phyloP scores from a whole-genome alignment of 1,140 invertebrate genomes.

The Drosophila triauraria region DNA sequence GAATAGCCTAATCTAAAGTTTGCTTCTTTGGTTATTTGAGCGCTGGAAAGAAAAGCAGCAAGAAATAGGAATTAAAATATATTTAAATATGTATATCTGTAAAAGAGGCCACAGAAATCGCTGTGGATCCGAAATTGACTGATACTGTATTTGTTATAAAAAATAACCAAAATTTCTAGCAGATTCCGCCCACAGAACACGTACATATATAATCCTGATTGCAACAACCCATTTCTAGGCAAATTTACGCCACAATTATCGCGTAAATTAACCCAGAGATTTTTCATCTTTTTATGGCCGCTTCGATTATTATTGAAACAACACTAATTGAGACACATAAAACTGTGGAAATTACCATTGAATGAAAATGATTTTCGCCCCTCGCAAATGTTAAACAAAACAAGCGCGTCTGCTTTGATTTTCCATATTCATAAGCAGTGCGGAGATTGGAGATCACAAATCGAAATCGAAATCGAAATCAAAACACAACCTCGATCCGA shows the following conservation, averaged over 20 bases:
- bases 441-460: slow-evolving; percentile 27
- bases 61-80: background rate
- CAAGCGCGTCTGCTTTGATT: slow-evolving; percentile 36
- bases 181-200: background rate
- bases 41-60: slow-evolving; percentile 40
- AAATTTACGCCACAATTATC: slow-evolving; percentile 26
- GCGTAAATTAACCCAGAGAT: slow-evolving; percentile 37
- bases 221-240: background rate
- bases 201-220: background rate
- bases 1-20: slow-evolving; percentile 22
- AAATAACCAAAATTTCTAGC: background rate
- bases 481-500: slow-evolving; percentile 27
- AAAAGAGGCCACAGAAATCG: background rate
- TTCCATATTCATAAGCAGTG: slow-evolving; percentile 27
- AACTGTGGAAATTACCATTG: slow-evolving; percentile 46
- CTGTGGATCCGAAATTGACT: background rate
- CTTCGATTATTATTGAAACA: slow-evolving; percentile 44
- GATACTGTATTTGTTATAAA: no score
- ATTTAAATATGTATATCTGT: background rate
- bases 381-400: slow-evolving; percentile 55
- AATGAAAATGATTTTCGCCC: slow-evolving; percentile 31
- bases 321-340: slow-evolving; percentile 67
- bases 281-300: slow-evolving; percentile 65
- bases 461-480: slow-evolving; percentile 36
- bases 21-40: slow-evolving; percentile 71